Base-by-base conservation (phyloP, 1,140 invertebrate species). In the Diuraphis noxia region DNA sequence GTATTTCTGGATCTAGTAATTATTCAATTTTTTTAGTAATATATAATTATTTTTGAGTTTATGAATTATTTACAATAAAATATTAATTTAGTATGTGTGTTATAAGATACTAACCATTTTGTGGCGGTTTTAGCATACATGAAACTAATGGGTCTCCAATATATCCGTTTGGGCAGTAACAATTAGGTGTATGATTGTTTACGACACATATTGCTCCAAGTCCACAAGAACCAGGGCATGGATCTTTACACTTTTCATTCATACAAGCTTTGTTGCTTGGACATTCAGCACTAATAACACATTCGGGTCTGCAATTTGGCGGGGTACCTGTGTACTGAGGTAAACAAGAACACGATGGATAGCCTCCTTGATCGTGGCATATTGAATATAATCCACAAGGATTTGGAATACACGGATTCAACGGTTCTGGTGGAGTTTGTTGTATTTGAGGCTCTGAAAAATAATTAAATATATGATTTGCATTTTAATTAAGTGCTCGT, bases 161-260 rank as follows among this genome's bases (percentile, higher is more conserved):
- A 92, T 93, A 95, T 49, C 94, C 94, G 79, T 94, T 93, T 63
- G 94, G 94, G 93, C 95, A 96, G 19, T 94, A 94, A 92, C 95
- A 96, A 8, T 95, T 93, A 8, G 95, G 95, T 36, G 94, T 93
- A 91, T 96, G 95, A 93, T 94, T 95, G 17, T 94, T 93, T 3
- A 95, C 94, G 34, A 93, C 92, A 91, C 95, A 96, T 21, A 93
- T 92, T 3, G 95, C 94, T 87, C 94, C 94, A 23, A 93, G 92
- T 17, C 95, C 95, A 94, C 96, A 97, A 41, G 96, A 95, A 19
- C 96, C 96, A n/a, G 95, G 95, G 93, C 96, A 97, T 89, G 96
- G 96, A 93, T 96, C 96, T 92, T 94, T 93, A 93, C 96, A 97
- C 93, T 95, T 96, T 84, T 95, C 94, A 92, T 95, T 94, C 81